These are phyloP conservation scores for Parasteatoda tepidariorum DNA, from an alignment of 1,140 invertebrate species.

Conservation along the genomic window DNA sequence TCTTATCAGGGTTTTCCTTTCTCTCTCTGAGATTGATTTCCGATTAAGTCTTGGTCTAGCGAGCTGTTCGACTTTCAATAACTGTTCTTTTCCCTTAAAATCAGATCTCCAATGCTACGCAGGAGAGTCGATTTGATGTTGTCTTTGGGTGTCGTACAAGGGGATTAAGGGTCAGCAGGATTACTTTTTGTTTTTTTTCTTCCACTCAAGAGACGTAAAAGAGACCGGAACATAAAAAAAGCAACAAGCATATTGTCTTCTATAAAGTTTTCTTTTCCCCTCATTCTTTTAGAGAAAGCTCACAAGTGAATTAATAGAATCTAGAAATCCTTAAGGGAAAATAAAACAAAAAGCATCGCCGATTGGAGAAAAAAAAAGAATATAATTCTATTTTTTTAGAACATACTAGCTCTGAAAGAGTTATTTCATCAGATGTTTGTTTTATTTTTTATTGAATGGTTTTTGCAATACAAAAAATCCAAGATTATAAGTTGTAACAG, in stretches of 20 bases:
- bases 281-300: constrained; percentile 31
- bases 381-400: constrained; percentile 2
- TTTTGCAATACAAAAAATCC: constrained; percentile 2
- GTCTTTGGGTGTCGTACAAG: constrained; percentile 17
- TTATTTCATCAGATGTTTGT: not conserved
- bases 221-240: too few species aligned
- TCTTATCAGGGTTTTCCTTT: constrained; percentile 52
- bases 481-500: constrained; percentile 12
- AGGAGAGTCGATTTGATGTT: constrained; percentile 46
- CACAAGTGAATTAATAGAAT: constrained; percentile 54
- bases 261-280: too few species aligned
- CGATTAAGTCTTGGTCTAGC: constrained; percentile 30
- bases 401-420: not conserved
- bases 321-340: not conserved
- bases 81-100: constrained; percentile 49
- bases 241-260: constrained; percentile 40
- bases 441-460: not conserved
- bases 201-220: not conserved
- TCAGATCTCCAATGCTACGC: constrained; percentile 29
- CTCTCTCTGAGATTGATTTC: constrained; percentile 48
- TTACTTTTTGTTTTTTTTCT: not conserved
- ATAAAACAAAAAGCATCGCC: constrained; percentile 8
- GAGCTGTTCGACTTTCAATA: constrained; percentile 52
- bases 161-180: constrained; percentile 21
- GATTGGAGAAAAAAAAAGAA: not conserved